phyloP scores from a whole-genome alignment of 2,888 invertebrate species.

The Rhingia campestris region DNA sequence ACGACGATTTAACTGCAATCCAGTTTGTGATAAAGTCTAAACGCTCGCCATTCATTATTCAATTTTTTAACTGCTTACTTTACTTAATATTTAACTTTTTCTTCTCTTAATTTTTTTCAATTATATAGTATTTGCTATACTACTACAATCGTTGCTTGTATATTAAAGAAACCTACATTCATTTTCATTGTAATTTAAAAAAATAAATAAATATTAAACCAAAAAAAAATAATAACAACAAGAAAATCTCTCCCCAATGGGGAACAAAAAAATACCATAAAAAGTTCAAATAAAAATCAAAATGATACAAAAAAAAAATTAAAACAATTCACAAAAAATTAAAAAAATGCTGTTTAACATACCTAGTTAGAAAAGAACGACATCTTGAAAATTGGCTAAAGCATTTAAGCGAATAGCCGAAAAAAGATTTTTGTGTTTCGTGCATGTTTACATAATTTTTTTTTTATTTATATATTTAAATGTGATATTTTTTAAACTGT shows the following conservation, averaged over 20 bases:
- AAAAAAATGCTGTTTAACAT: conserved; percentile 70
- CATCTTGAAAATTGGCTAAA: conserved; percentile 34
- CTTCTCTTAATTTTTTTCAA: conserved; percentile 7
- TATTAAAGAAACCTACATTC: conserved; percentile 40
- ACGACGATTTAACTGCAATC: too few species aligned
- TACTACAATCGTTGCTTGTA: conserved; percentile 32
- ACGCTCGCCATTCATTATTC: too few species aligned
- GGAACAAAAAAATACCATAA: conserved; percentile 29
- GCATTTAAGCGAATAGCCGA: conserved; percentile 29
- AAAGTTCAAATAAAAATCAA: conserved; percentile 56
- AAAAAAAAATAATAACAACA: conserved; percentile 31
- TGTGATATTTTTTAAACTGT: conserved; percentile 70
- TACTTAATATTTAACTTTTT: conserved; percentile 2
- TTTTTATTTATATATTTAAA: conserved; percentile 62
- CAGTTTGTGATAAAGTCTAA: too few species aligned
- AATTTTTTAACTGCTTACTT: conserved; percentile 3
- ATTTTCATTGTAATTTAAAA: conserved; percentile 60
- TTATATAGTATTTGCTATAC: conserved; percentile 18
- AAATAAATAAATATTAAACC: conserved; percentile 49
- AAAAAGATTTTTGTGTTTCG: conserved; percentile 49
- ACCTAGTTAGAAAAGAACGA: neutral
- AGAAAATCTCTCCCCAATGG: conserved; percentile 26
- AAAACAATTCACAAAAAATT: conserved; percentile 56
- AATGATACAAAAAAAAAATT: conserved; percentile 48
- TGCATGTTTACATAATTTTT: conserved; percentile 32